These are phyloP conservation scores for Sciurus carolinensis DNA, from an alignment of 2,797 vertebrate genomes.

Conservation along the genomic window DNA sequence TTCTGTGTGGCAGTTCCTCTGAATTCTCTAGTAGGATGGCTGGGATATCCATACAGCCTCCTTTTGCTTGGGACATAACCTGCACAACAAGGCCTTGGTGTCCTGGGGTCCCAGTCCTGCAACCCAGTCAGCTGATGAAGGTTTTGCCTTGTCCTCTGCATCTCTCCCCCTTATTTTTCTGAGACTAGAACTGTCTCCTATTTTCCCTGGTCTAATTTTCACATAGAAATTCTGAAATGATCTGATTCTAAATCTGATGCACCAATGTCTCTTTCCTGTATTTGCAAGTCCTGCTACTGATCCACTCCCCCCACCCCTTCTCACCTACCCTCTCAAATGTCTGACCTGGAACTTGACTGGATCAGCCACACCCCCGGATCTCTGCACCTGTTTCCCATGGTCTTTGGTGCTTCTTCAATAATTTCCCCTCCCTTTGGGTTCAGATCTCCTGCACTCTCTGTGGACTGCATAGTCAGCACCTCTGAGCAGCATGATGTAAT, in stretches of 20 bases:
- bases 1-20: neutral
- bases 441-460: constrained; percentile 48
- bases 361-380: constrained; percentile 60
- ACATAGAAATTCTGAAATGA: constrained; percentile 51
- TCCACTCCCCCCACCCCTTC: neutral
- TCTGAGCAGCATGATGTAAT: constrained; percentile 56
- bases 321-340: constrained; percentile 68
- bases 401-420: constrained; percentile 61
- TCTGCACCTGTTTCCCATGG: constrained; percentile 71
- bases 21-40: neutral
- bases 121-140: neutral
- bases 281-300: constrained; percentile 46
- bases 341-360: constrained; percentile 76
- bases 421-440: constrained; percentile 53
- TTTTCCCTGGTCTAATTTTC: constrained; percentile 16
- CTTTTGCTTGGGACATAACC: neutral
- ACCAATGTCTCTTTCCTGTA: neutral
- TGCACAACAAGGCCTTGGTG: neutral
- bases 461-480: constrained; percentile 59
- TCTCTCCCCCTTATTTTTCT: neutral
- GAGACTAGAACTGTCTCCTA: neutral
- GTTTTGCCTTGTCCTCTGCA: neutral
- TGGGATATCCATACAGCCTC: neutral
- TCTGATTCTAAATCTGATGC: neutral
- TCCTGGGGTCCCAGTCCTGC: neutral